phyloP scores from a whole-genome alignment of 2,888 invertebrate species.

The Plebejus anna region DNA sequence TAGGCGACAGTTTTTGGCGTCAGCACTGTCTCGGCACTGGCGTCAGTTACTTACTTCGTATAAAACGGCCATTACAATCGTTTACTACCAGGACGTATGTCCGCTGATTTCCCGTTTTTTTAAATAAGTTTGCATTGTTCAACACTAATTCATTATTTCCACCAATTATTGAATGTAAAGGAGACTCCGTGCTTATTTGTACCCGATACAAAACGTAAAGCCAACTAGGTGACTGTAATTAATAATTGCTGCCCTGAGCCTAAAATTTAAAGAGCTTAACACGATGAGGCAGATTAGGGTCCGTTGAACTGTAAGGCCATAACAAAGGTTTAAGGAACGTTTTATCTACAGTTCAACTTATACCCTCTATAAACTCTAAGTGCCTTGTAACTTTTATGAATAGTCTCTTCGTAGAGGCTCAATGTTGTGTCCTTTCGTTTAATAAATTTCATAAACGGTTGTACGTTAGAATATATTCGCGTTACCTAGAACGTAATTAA shows the following conservation, averaged over 20 bases:
- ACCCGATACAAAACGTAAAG: background rate
- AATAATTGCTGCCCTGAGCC: background rate
- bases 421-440: background rate
- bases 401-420: background rate
- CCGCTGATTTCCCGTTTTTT: background rate
- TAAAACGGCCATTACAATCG: no score
- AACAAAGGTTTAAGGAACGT: background rate
- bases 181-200: background rate
- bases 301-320: background rate
- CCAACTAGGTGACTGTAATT: background rate
- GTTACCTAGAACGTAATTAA: no score
- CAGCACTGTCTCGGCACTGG: no score
- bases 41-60: no score
- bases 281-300: background rate
- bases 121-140: background rate
- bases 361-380: conserved; percentile 9
- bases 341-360: background rate
- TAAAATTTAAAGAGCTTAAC: background rate
- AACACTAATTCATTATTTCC: background rate
- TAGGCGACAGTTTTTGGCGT: no score
- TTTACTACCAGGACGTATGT: no score
- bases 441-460: background rate
- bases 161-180: background rate
- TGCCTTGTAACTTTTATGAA: background rate
- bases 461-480: no score